These are phyloP conservation scores for Patiria miniata DNA, from an alignment of 35 echinoderm and acorn worm species.

Conservation along the genomic window DNA sequence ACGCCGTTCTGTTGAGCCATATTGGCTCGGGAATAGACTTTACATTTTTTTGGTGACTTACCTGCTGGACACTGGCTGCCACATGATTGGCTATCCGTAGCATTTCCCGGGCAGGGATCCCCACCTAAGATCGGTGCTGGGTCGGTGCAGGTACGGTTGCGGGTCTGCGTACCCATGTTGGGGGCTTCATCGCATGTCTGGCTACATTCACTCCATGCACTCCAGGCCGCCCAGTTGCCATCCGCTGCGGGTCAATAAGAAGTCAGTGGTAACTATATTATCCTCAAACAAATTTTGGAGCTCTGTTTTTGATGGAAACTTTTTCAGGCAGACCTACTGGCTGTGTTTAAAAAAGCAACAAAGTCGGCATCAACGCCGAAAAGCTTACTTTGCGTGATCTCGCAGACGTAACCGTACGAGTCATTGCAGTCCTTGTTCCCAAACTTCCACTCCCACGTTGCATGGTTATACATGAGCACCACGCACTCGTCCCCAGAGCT, in stretches of 20 bases:
- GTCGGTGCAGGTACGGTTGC: slow-evolving; percentile 68
- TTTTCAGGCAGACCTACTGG: no score
- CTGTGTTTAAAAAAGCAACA: no score
- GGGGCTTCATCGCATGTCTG: slow-evolving; percentile 61
- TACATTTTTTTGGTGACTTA: no score
- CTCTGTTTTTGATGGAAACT: no score
- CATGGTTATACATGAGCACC: slow-evolving; percentile 34
- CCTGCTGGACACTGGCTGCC: slow-evolving; percentile 69
- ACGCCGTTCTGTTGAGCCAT: no score
- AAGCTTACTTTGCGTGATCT: slow-evolving; percentile 71
- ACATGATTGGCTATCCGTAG: slow-evolving; percentile 54
- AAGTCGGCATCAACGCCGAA: no score
- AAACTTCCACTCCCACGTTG: slow-evolving; percentile 64
- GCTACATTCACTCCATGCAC: slow-evolving; percentile 62
- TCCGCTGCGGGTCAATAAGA: slow-evolving; percentile 36
- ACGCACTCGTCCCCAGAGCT: slow-evolving; percentile 28
- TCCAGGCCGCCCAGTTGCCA: slow-evolving; percentile 80
- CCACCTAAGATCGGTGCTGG: slow-evolving; percentile 82
- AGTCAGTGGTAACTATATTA: no score
- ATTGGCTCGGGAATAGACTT: no score
- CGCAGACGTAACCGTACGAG: slow-evolving; percentile 47
- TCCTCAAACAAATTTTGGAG: no score
- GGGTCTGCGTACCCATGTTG: slow-evolving; percentile 59
- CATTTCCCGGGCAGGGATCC: slow-evolving; percentile 62
- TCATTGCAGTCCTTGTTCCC: slow-evolving; percentile 33